Percentiles rank a stretch among this genome's conserved stretches.
Evolutionary conservation across 2,797 vertebrate genomes (phyloP).

Genomic region (Sebastolobus alascanus): DNA sequence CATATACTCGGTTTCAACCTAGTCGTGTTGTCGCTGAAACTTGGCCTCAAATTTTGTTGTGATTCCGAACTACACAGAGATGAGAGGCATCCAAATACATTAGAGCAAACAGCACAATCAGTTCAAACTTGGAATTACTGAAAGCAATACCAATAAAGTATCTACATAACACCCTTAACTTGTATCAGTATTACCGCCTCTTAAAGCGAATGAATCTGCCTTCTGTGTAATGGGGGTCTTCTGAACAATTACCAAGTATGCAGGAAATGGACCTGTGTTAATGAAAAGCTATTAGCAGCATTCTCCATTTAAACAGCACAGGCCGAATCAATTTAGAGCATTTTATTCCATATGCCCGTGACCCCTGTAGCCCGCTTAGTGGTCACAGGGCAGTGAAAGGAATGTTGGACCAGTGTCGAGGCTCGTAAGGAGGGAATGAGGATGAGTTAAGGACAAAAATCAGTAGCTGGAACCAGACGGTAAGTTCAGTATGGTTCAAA

Average conservation of each 20-base stretch:
- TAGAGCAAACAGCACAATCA: not conserved
- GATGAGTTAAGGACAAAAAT: not conserved
- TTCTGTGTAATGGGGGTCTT: constrained; percentile 47
- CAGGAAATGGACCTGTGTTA: constrained; percentile 58
- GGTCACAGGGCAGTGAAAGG: not conserved
- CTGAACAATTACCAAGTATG: constrained; percentile 45
- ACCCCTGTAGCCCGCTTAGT: not conserved
- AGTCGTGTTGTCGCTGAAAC: not conserved
- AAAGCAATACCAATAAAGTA: constrained; percentile 17
- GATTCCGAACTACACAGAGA: not conserved
- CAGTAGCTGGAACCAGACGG: not conserved
- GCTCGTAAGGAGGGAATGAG: not conserved
- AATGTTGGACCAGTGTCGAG: not conserved
- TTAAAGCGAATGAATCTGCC: constrained; percentile 30
- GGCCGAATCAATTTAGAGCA: constrained; percentile 73
- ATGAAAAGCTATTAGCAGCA: constrained; percentile 78
- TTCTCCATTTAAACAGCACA: constrained; percentile 69
- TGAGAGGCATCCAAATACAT: not conserved
- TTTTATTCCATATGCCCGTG: constrained; percentile 63
- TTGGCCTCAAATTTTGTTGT: not conserved
- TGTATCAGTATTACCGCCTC: constrained; percentile 28
- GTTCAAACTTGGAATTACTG: not conserved
- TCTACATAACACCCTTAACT: not conserved
- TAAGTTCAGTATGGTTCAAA: too few species aligned
- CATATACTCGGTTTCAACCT: not conserved